phyloP scores from a whole-genome alignment of 1,140 invertebrate genomes.

The Stegodyphus dumicola region DNA sequence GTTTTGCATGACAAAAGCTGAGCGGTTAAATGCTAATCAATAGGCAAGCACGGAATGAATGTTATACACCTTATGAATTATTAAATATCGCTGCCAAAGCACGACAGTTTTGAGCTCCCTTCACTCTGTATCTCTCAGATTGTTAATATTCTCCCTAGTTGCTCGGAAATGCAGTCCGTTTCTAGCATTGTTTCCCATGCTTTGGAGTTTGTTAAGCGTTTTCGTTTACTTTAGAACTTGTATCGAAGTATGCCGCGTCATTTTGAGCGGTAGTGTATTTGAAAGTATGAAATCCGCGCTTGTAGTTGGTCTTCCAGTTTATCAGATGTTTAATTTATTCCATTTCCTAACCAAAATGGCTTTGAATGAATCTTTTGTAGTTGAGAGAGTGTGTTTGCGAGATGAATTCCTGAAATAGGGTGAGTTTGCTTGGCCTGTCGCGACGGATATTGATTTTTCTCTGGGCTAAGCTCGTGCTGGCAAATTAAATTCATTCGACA shows the following conservation, averaged over 20 bases:
- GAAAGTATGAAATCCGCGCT: not conserved
- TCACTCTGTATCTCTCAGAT: not conserved
- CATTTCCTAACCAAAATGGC: not conserved
- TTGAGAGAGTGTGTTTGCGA: not conserved
- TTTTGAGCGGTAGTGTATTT: not conserved
- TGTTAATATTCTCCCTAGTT: not conserved
- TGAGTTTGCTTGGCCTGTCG: too few relatives aligned
- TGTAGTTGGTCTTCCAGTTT: not conserved
- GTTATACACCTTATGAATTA: conserved; percentile 43
- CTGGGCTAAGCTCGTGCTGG: too few relatives aligned
- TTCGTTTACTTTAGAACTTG: not conserved
- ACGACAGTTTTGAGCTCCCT: not conserved
- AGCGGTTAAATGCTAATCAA: conserved; percentile 47
- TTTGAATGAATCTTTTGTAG: conserved; percentile 1
- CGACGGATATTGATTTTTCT: too few relatives aligned
- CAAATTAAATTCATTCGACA: too few relatives aligned
- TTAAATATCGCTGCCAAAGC: conserved; percentile 21
- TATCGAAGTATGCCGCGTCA: not conserved
- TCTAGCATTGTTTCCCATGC: not conserved
- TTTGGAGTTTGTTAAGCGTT: not conserved
- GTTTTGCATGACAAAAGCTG: conserved; percentile 44
- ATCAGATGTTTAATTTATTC: conserved; percentile 38
- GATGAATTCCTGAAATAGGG: not conserved
- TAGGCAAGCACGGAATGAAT: conserved; percentile 20
- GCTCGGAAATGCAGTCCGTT: too few relatives aligned